Evolutionary conservation across 2,888 invertebrate genomes (phyloP).

Genomic region (Baccha elongata): DNA sequence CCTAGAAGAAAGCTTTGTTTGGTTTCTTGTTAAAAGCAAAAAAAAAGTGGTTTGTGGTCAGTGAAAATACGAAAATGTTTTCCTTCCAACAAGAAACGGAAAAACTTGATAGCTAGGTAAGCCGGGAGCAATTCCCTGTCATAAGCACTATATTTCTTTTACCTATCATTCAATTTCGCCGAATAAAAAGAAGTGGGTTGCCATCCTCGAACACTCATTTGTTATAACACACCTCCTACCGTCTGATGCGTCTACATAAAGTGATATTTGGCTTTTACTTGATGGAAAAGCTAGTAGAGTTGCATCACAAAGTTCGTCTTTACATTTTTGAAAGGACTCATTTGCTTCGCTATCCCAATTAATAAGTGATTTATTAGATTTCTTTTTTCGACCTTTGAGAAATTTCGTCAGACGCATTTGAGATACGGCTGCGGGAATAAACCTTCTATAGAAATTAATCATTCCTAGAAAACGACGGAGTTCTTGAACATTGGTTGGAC

Average conservation of each 20-base stretch:
- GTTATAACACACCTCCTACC: conserved; percentile 57
- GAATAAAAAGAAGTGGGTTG: conserved; percentile 76
- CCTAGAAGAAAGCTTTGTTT: conserved; percentile 78
- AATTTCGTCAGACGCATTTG: not conserved
- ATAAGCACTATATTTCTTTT: conserved; percentile 78
- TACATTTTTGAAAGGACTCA: not conserved
- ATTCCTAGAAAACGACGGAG: conserved; percentile 71
- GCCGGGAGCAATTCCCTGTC: conserved; percentile 78
- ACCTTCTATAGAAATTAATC: conserved; percentile 68
- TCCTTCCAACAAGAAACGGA: conserved; percentile 71
- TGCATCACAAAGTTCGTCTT: conserved; percentile 7
- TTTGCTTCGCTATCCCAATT: not conserved
- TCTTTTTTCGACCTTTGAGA: not conserved
- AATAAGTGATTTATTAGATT: conserved; percentile 7
- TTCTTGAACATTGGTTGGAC: not conserved
- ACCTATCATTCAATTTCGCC: conserved; percentile 75
- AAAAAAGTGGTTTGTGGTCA: conserved; percentile 74
- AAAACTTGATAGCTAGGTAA: conserved; percentile 77
- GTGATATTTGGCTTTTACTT: conserved; percentile 4
- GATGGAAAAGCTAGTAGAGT: too few relatives aligned
- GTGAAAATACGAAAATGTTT: conserved; percentile 61
- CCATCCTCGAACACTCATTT: conserved; percentile 34
- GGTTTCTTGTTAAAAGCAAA: conserved; percentile 77
- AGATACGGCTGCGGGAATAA: not conserved
- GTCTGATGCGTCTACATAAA: conserved; percentile 62